Base-by-base conservation (phyloP, 2,888 invertebrate species). In the Drosophila nigritarsus region DNA sequence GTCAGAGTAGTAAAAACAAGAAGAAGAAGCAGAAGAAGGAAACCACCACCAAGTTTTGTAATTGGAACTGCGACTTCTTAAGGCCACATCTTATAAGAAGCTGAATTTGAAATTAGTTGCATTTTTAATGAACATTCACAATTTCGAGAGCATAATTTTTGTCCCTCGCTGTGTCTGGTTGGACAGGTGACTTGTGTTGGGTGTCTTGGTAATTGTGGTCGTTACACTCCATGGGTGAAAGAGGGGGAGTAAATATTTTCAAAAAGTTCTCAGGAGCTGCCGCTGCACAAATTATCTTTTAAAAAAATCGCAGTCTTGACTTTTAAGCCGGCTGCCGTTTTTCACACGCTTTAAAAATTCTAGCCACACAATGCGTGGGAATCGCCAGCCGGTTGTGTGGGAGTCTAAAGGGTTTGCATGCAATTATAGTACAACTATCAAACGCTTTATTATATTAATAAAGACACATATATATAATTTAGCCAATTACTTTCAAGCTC, bases 321-420 rank as follows among this genome's bases (percentile, higher is more conserved):
- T 80, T 72, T 70, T 65, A 62, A 80, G 78, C 79, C 89, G 71
- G 71, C 84, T 84, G 84, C 75, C 70, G 79, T 78, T 80, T 87
- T 91, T 91, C 91, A 91, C 91, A 91, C 91, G 91, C 86, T 89
- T 82, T 89, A 86, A 83, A 86, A 91, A 91, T 90, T 89, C 91
- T 82, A 70, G 69, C 62, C 81, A 86, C 73, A 87, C 89, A 87
- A 89, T 88, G 84, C 91, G 91, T 91, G 91, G 92, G 91, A 91
- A 86, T 78, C 60, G 73, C 27, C 78, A 73, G 86, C 80, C 69
- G 78, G 68, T 75, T 75, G 87, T 89, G 87, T 85, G 84, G 85
- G 84, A 85, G 84, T 56, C 69, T 68, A 75, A 83, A 73, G 67
- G 83, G 65, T 58, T 68, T 80, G 68, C 75, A 78, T 78, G 82